These are phyloP conservation scores for Xestia sexstrigata DNA, from an alignment of 2,888 invertebrate species.

Conservation along the genomic window DNA sequence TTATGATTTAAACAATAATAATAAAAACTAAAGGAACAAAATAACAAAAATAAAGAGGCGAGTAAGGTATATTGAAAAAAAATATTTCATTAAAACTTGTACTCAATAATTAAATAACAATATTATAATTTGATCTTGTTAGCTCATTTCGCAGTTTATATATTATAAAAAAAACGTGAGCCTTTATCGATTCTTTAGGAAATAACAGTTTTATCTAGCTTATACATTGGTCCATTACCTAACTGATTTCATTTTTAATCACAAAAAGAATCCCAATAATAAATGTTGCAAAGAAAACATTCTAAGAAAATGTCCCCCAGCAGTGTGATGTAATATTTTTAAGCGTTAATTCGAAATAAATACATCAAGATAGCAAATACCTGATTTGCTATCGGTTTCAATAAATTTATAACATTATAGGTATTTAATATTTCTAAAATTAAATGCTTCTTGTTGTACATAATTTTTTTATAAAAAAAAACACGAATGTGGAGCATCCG, in stretches of 20 bases:
- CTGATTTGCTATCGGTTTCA: conserved; percentile 79
- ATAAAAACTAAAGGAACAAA: conserved; percentile 90
- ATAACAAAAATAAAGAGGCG: conserved; percentile 89
- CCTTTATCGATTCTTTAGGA: conserved; percentile 77
- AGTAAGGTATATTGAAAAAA: conserved; percentile 88
- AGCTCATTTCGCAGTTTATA: conserved; percentile 83
- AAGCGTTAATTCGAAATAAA: conserved; percentile 87
- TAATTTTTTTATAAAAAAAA: conserved; percentile 76
- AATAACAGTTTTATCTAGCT: conserved; percentile 82
- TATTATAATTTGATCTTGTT: conserved; percentile 90
- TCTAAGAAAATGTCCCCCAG: conserved; percentile 77
- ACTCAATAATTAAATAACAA: conserved; percentile 91
- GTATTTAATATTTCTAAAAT: conserved; percentile 89
- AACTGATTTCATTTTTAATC: conserved; percentile 73
- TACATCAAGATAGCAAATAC: conserved; percentile 80
- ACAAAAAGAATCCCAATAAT: conserved; percentile 73
- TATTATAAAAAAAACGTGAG: conserved; percentile 81
- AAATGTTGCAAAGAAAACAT: conserved; percentile 77
- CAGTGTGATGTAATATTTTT: conserved; percentile 86
- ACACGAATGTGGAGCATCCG: conserved; percentile 72
- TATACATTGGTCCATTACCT: conserved; percentile 87
- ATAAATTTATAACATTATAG: conserved; percentile 86
- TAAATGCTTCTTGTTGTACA: conserved; percentile 91
- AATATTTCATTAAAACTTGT: conserved; percentile 89
- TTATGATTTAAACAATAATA: conserved; percentile 87